phyloP scores from a whole-genome alignment of 92 coral and sea anemone species.

The Zoanthus gigantus region DNA sequence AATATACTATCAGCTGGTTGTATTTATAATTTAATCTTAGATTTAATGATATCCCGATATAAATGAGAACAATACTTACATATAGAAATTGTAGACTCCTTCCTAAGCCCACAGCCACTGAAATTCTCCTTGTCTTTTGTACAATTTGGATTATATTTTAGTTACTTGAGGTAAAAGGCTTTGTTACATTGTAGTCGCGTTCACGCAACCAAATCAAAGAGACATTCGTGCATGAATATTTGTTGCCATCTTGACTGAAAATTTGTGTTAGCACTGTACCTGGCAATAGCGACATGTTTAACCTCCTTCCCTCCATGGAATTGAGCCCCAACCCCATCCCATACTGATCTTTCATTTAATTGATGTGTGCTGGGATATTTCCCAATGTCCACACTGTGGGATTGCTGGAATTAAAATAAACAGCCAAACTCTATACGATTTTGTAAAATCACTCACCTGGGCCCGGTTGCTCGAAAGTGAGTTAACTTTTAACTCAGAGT shows the following conservation, averaged over 20 bases:
- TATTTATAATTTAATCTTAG: slow-evolving; percentile 4
- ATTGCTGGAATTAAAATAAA: neutral
- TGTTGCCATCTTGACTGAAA: slow-evolving; percentile 39
- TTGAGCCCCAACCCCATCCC: slow-evolving; percentile 48
- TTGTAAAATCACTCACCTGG: slow-evolving; percentile 16
- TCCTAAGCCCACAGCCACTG: slow-evolving; percentile 42
- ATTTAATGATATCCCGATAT: slow-evolving; percentile 18
- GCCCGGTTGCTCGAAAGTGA: too few relatives aligned
- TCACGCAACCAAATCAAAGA: slow-evolving; percentile 40
- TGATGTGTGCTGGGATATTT: slow-evolving; percentile 22
- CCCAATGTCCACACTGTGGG: slow-evolving; percentile 52
- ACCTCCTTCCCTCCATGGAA: slow-evolving; percentile 47
- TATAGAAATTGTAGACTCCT: neutral
- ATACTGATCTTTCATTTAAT: slow-evolving; percentile 35
- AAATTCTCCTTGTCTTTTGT: slow-evolving; percentile 8
- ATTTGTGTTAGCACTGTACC: slow-evolving; percentile 21
- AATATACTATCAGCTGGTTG: too few relatives aligned
- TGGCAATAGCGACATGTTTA: slow-evolving; percentile 30
- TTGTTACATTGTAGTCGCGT: slow-evolving; percentile 34
- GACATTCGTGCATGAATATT: slow-evolving; percentile 41
- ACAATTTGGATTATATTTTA: slow-evolving; percentile 31
- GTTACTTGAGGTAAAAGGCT: slow-evolving; percentile 28
- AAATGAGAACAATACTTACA: slow-evolving; percentile 41
- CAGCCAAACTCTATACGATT: slow-evolving; percentile 12
- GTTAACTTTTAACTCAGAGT: too few relatives aligned